Evolutionary conservation across 2,113 vertebrate genomes (phyloP).

Genomic region (Cervus canadensis): DNA sequence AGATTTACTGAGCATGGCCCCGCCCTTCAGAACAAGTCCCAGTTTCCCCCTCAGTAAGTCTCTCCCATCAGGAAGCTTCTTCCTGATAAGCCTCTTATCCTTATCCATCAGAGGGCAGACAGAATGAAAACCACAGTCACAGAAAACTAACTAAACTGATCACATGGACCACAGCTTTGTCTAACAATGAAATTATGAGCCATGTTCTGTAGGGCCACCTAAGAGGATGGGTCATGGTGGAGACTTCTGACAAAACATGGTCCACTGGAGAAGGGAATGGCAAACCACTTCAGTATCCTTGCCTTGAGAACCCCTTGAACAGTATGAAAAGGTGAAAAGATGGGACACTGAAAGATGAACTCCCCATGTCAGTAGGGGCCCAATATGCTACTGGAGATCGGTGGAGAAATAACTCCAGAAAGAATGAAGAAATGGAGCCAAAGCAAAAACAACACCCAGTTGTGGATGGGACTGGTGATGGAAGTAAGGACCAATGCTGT

Average conservation of each 20-base stretch:
- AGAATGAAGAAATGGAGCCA: neutral
- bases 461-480: neutral
- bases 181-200: neutral
- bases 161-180: neutral
- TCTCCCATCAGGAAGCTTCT: neutral
- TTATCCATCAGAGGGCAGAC: neutral
- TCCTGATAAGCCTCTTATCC: neutral
- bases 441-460: neutral
- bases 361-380: accelerated
- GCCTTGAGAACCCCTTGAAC: neutral
- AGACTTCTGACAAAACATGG: neutral
- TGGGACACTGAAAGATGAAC: neutral
- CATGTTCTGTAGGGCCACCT: neutral
- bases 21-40: neutral
- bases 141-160: neutral
- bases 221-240: neutral
- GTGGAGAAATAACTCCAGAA: neutral
- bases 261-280: neutral
- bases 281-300: neutral
- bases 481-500: neutral
- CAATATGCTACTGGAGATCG: neutral
- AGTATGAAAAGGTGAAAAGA: neutral
- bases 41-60: neutral
- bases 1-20: neutral
- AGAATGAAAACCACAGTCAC: neutral